Evolutionary conservation across 2,797 vertebrate genomes (phyloP), one percentile per base, ranked within the genome.

Genomic region (Chaenodraco wilsoni): DNA sequence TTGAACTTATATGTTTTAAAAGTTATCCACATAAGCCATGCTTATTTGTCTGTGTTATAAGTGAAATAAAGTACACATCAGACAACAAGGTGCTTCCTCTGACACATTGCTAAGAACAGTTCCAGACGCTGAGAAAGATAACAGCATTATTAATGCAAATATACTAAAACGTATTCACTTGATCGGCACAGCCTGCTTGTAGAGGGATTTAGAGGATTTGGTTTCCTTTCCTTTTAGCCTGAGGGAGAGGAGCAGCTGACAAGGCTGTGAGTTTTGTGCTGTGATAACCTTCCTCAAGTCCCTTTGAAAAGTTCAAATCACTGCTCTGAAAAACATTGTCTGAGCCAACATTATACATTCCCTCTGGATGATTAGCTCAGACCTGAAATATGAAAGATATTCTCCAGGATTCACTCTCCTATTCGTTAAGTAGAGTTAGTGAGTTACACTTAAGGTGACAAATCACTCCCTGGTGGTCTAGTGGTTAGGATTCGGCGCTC

Each of bases 401-500:
- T 51, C 19, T 13, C 50, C 5, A 51, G 15, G 15, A 56, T 11
- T 37, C 9, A 9, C 14, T 5, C 16, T 37, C n/a, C 54, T 51
- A 11, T 51, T 14, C 2, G 8, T 37, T 37, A 8, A 9, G 8
- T 37, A 6, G 8, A 37, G 1, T 9, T 37, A 37, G 0, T 4
- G 4, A 37, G 33, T 6, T 37, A 7, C 33, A 7, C 33, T 9
- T 37, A 37, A 6, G 1, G 4, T 37, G 6, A 37, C 6, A 37
- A 7, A 50, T 1, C 0, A 15, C 1, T 94, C 92, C 90, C 93
- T 94, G 92, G 87, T 94, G 89, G 93, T 94, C 93, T 94, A 94
- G 93, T 95, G 93, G 93, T 91, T 94, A 94, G 91, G 92, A 93
- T 95, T 94, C 86, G 88, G 90, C 82, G 91, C 91, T 93, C 90